These are phyloP conservation scores for Plusia festucae DNA, from an alignment of 2,888 invertebrate species.

Conservation along the genomic window DNA sequence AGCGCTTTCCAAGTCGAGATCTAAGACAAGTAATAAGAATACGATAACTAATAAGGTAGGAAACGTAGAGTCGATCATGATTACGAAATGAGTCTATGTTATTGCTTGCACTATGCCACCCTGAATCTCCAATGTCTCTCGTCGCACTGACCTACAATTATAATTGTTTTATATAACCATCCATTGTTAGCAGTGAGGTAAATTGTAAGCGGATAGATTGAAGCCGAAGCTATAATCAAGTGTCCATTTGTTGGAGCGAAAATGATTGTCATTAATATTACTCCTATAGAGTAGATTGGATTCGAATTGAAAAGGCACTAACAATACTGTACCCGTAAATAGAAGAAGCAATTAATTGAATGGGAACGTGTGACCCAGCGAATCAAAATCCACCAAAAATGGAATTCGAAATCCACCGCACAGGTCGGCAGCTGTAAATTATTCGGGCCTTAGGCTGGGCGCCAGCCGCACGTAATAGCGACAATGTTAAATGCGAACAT, in stretches of 20 bases:
- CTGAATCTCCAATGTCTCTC: slow-evolving; percentile 34
- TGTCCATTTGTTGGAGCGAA: slow-evolving; percentile 24
- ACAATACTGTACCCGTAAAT: background rate
- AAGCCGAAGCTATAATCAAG: slow-evolving; percentile 18
- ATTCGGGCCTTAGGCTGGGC: slow-evolving; percentile 3
- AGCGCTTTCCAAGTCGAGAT: too few species aligned
- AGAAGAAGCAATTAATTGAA: background rate
- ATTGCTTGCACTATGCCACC: background rate
- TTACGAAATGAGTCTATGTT: slow-evolving; percentile 2
- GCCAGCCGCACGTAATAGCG: slow-evolving; percentile 6
- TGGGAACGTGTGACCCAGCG: background rate
- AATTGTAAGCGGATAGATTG: slow-evolving; percentile 41
- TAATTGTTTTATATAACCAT: slow-evolving; percentile 43
- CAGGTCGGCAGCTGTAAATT: slow-evolving; percentile 5
- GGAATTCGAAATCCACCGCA: background rate
- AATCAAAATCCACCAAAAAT: slow-evolving; percentile 8
- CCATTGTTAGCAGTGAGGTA: slow-evolving; percentile 39
- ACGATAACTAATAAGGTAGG: too few species aligned
- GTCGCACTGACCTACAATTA: slow-evolving; percentile 52
- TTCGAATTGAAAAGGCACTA: slow-evolving; percentile 9
- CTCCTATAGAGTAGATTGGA: background rate
- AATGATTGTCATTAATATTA: slow-evolving; percentile 19
- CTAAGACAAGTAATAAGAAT: too few species aligned
- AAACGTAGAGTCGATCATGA: background rate
- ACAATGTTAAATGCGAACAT: background rate